These are phyloP conservation scores for Odontophorus gujanensis DNA, from an alignment of 2,113 vertebrate species.

Conservation along the genomic window DNA sequence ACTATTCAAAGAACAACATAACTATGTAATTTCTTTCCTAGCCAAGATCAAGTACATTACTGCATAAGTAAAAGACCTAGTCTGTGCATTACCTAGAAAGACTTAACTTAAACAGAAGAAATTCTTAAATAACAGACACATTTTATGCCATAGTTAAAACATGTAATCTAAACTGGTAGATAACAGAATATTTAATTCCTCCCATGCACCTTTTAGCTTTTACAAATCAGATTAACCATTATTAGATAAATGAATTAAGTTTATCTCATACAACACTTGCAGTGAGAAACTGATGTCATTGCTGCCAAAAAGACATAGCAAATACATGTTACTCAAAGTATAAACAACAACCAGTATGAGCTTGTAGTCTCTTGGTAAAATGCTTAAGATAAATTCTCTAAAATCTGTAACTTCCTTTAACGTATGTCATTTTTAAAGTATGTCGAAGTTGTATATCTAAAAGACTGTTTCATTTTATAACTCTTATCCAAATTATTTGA, in stretches of 20 bases:
- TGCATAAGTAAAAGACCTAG: conserved; percentile 41
- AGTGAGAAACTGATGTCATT: conserved; percentile 3
- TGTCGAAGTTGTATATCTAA: background rate
- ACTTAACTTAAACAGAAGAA: conserved; percentile 45
- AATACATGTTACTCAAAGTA: conserved; percentile 3
- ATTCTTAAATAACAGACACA: background rate
- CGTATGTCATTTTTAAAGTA: conserved; percentile 21
- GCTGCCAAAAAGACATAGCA: conserved; percentile 17
- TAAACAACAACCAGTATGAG: background rate
- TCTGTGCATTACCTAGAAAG: conserved; percentile 2
- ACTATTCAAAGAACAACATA: background rate
- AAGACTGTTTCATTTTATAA: background rate
- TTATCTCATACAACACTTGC: background rate
- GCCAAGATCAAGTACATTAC: conserved; percentile 52
- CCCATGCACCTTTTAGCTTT: background rate
- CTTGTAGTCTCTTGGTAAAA: conserved; percentile 2
- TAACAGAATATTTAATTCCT: conserved; percentile 6
- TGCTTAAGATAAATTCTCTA: conserved; percentile 1
- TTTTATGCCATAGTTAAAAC: conserved; percentile 52
- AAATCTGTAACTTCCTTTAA: background rate
- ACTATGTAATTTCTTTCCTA: conserved; percentile 39
- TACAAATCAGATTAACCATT: background rate
- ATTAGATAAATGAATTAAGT: conserved; percentile 10
- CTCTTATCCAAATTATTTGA: background rate
- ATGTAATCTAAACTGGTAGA: conserved; percentile 44